Conservation (phyloP, 2,113 vertebrate species). For the Corapipo altera region DNA sequence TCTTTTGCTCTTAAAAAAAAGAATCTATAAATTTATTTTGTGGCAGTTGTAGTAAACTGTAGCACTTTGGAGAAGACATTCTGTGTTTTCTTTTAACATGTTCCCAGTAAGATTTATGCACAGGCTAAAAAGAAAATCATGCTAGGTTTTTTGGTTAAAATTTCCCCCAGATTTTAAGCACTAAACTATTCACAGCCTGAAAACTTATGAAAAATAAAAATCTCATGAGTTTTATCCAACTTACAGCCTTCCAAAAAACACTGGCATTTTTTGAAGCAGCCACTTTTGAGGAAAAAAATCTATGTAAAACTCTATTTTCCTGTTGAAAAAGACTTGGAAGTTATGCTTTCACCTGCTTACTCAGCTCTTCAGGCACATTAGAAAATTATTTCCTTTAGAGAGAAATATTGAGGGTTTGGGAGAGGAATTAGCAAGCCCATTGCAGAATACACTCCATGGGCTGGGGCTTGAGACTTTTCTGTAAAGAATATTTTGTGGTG, state of each 20-base stretch:
- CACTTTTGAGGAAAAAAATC: background rate
- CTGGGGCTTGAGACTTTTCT: background rate
- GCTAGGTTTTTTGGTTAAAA: background rate
- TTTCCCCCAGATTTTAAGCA: slow-evolving; percentile 1
- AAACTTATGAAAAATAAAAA: background rate
- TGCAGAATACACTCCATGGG: background rate
- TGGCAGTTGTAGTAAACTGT: slow-evolving; percentile 34
- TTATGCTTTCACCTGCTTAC: background rate
- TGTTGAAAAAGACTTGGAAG: background rate
- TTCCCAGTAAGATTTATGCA: slow-evolving; percentile 42
- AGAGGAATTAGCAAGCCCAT: background rate
- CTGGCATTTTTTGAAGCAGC: background rate
- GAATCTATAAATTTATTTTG: slow-evolving; percentile 6
- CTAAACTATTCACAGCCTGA: background rate
- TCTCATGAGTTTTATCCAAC: background rate
- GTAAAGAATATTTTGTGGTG: background rate
- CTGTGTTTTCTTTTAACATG: slow-evolving; percentile 45
- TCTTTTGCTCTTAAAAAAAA: background rate
- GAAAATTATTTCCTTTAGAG: background rate
- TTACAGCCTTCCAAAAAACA: background rate
- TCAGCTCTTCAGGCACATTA: background rate
- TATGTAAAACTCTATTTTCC: background rate
- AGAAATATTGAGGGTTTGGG: background rate
- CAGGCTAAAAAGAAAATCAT: slow-evolving; percentile 12
- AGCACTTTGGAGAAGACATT: slow-evolving; percentile 46